phyloP scores from a whole-genome alignment of 2,888 invertebrate species.

The Mechanitis messenoides region DNA sequence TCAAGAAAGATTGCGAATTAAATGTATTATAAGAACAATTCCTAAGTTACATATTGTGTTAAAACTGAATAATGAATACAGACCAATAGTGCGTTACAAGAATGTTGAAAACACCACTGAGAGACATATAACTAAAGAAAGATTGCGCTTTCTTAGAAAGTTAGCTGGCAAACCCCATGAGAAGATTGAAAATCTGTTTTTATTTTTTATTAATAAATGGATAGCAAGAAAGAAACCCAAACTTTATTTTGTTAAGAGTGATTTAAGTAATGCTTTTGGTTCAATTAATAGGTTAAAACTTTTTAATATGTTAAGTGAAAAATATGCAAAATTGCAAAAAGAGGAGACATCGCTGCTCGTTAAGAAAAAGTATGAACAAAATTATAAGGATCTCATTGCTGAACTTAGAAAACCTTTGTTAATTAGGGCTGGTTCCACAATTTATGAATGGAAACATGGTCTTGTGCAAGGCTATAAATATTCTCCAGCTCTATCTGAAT shows the following conservation, averaged over 20 bases:
- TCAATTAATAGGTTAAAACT: constrained; percentile 57
- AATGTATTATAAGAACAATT: constrained; percentile 44
- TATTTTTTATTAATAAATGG: constrained; percentile 49
- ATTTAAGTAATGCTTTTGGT: constrained; percentile 71
- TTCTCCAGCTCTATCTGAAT: constrained; percentile 69
- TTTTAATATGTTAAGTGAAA: constrained; percentile 51
- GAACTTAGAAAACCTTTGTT: constrained; percentile 59
- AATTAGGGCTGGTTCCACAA: constrained; percentile 62
- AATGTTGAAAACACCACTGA: constrained; percentile 39
- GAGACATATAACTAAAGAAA: constrained; percentile 57
- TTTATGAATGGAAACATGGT: constrained; percentile 67
- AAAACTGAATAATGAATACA: constrained; percentile 54
- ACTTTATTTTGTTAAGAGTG: constrained; percentile 67
- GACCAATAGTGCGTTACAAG: constrained; percentile 65
- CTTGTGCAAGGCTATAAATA: constrained; percentile 70
- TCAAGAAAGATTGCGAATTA: constrained; percentile 41
- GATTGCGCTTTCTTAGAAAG: constrained; percentile 48
- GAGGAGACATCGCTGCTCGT: constrained; percentile 41
- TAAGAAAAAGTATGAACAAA: constrained; percentile 51
- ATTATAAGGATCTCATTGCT: constrained; percentile 53
- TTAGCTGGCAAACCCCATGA: constrained; percentile 40
- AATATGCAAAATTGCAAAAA: constrained; percentile 44
- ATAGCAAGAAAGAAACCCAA: constrained; percentile 48
- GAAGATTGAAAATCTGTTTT: constrained; percentile 53
- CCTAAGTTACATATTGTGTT: constrained; percentile 61